A percentile compares a stretch with the other conserved stretches of the same genome.
Conservation (phyloP, 2,797 vertebrate genomes). For the Eupleurogrammus muticus region DNA sequence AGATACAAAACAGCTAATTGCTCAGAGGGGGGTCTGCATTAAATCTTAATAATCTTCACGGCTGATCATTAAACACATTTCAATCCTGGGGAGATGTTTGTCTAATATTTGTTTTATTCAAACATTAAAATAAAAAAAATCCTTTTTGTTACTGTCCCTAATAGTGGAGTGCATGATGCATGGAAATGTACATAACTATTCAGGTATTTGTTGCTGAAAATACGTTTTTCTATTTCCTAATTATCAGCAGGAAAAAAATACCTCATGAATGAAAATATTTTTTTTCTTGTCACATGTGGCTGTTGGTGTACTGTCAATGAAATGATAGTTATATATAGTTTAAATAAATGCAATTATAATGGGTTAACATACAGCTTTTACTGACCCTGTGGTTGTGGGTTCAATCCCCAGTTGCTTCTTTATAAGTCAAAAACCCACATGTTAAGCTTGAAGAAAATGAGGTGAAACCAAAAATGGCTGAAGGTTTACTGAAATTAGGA, state of each 20-base stretch:
- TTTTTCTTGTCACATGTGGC: neutral
- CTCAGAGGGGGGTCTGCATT: neutral
- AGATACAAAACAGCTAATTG: slow-evolving; percentile 16
- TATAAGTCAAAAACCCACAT: no score
- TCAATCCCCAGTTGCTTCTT: no score
- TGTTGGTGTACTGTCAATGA: neutral
- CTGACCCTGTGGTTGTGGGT: no score
- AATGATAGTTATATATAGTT: neutral
- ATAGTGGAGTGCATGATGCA: neutral
- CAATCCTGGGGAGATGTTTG: neutral
- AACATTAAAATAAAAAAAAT: no score
- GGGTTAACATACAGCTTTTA: neutral
- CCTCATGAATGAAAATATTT: no score
- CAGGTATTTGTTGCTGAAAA: no score
- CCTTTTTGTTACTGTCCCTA: no score
- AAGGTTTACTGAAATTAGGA: no score
- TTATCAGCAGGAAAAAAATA: neutral
- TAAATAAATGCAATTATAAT: neutral
- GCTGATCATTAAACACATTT: neutral
- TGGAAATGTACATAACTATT: no score
- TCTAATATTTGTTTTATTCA: neutral
- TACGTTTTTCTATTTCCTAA: no score
- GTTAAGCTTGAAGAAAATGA: no score
- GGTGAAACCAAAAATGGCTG: no score
- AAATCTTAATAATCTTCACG: neutral